phyloP scores from a whole-genome alignment of 2,797 vertebrate genomes.

The Gobio occitaniae region DNA sequence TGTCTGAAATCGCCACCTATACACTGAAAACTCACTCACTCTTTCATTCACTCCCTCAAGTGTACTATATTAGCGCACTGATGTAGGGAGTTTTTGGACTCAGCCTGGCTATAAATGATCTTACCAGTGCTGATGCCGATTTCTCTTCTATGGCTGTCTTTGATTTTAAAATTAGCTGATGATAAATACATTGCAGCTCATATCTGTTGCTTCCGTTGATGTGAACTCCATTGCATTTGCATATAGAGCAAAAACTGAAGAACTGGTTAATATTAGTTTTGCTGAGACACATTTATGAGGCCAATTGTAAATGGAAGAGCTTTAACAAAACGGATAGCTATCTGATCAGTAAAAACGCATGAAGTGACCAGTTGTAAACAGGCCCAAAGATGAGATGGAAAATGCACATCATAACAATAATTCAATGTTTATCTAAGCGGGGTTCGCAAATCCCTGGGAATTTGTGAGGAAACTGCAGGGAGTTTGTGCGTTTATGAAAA shows the following conservation, averaged over 20 bases:
- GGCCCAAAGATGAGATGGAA: not conserved
- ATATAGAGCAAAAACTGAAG: not conserved
- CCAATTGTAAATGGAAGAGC: not conserved
- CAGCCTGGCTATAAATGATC: too few relatives aligned
- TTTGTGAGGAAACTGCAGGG: not conserved
- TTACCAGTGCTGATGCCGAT: too few relatives aligned
- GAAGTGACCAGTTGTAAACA: not conserved
- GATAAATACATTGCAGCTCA: not conserved
- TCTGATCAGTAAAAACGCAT: not conserved
- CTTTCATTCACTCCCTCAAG: too few relatives aligned
- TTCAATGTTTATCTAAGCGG: not conserved
- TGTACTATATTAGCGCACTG: not conserved
- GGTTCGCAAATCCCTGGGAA: not conserved
- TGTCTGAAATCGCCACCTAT: too few relatives aligned
- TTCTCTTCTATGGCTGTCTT: not conserved
- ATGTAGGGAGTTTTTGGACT: not conserved
- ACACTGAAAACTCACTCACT: too few relatives aligned
- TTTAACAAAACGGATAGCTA: not conserved
- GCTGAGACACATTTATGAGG: not conserved
- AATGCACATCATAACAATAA: not conserved
- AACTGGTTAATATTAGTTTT: not conserved
- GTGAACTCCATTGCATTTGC: not conserved
- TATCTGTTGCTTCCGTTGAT: not conserved
- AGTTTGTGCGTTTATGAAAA: constrained; percentile 5
- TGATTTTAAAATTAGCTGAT: not conserved